A percentile compares a stretch with the other conserved stretches of the same genome.
These are phyloP conservation scores for Manis crassicaudata DNA, from an alignment of 2,797 vertebrate genomes.

Conservation along the genomic window DNA sequence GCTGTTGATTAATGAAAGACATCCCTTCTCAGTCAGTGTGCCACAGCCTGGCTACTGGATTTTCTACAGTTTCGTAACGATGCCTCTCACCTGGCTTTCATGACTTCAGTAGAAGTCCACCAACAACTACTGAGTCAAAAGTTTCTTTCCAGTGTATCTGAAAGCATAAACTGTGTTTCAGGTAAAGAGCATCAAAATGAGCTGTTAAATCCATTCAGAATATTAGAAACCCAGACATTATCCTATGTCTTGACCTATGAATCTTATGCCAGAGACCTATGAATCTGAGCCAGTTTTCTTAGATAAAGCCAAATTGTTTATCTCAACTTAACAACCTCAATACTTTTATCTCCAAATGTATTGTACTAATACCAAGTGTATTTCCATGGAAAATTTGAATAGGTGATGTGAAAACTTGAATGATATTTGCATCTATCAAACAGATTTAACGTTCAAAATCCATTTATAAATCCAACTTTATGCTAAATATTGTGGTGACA, in stretches of 20 bases:
- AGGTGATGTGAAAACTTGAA: background rate
- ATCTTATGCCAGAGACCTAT: background rate
- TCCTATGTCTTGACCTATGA: too few relatives aligned
- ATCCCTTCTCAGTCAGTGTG: too few relatives aligned
- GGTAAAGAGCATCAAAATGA: background rate
- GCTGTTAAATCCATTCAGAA: background rate
- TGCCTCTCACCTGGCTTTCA: background rate
- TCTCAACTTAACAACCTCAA: background rate
- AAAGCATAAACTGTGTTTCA: background rate
- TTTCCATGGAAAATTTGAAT: slow-evolving; percentile 26
- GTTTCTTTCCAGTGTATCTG: background rate
- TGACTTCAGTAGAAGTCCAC: background rate
- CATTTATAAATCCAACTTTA: background rate
- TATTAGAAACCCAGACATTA: background rate
- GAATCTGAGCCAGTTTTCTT: background rate
- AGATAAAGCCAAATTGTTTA: background rate
- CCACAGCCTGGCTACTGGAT: background rate
- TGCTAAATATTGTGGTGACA: background rate
- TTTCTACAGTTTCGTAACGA: background rate
- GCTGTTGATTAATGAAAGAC: background rate
- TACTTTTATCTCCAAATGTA: background rate
- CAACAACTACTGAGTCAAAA: background rate
- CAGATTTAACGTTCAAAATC: background rate
- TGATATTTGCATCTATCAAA: slow-evolving; percentile 37
- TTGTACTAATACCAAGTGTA: slow-evolving; percentile 1